Base-by-base conservation (phyloP, 2,888 invertebrate species). In the Nymphalis c-album region DNA sequence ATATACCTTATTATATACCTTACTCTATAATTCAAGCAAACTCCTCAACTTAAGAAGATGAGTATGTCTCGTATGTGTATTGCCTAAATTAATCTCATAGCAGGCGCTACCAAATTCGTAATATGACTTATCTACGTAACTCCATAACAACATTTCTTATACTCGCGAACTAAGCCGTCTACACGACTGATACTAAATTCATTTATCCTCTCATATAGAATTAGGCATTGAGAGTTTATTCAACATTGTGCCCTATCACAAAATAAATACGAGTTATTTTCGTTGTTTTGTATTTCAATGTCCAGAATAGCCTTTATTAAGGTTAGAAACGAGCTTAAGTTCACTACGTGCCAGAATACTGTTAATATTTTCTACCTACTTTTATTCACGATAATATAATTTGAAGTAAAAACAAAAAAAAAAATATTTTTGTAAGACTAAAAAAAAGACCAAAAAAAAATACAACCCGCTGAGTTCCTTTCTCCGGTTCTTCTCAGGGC, bases 161-260 rank as follows among this genome's bases (percentile, higher is more conserved):
- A 61, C 64, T 60, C 51, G 48, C 20, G 68, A 50, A 64, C 61
- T 22, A 58, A 68, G 61, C 61, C 64, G 31, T 64, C 59, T 40
- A 60, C 51, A 61, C 60, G 26, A 58, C 45, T 18, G 48, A 35
- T 58, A 51, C 57, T 61, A 68, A 64, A 68, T 64, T 68, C 48
- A 68, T 68, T 68, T 68, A 68, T 55, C 55, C 64, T 45, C 68
- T 64, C n/a, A 64, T 60, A 68, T 48, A 57, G 26, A 64, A 57
- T 61, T 64, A 64, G 40, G 26, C 18, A 48, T 31, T n/a, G 13
- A 10, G n/a, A n/a, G 35, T 46, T 20, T 18, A 18, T 35, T n/a
- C 31, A 18, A 55, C 17, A 18, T 61, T 58, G 61, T 51, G 22
- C 48, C 48, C 20, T 62, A 58, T 26, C 2, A 5, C 18, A 0